A percentile compares a stretch with the other conserved stretches of the same genome.
Conservation (phyloP, 2,888 invertebrate genomes). For the Lymantria monacha region DNA sequence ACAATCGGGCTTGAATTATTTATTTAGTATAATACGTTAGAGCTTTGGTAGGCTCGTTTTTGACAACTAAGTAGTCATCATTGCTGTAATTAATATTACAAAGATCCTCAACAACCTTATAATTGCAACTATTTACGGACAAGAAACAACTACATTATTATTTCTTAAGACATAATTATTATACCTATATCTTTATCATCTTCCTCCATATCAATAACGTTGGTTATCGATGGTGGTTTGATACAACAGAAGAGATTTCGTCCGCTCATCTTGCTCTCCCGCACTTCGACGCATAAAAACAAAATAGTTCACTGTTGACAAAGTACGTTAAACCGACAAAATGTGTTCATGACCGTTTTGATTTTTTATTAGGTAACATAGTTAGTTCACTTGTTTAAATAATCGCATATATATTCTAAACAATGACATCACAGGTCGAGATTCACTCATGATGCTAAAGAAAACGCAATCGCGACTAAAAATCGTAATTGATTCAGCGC, state of each 20-base stretch:
- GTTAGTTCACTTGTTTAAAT: conserved; percentile 25
- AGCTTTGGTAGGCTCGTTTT: no score
- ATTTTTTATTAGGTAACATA: conserved; percentile 19
- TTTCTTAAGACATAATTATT: no score
- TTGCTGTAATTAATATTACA: no score
- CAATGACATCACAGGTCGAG: conserved; percentile 28
- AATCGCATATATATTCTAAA: conserved; percentile 21
- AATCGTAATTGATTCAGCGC: neutral
- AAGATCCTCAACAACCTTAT: no score
- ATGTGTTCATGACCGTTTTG: conserved; percentile 16
- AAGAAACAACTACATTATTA: no score
- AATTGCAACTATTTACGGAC: no score
- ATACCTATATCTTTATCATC: no score
- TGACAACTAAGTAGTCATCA: no score
- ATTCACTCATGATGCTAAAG: conserved; percentile 4
- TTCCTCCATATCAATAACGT: no score
- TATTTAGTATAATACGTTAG: no score
- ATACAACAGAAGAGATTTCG: neutral
- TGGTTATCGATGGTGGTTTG: neutral
- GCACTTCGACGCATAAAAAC: neutral
- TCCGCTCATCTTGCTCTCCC: neutral
- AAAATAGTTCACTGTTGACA: neutral
- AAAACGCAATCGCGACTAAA: neutral
- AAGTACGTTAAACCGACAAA: conserved; percentile 7
- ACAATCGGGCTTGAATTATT: no score